Evolutionary conservation across 2,888 invertebrate species (phyloP).

Genomic region (Resseliella maxima): DNA sequence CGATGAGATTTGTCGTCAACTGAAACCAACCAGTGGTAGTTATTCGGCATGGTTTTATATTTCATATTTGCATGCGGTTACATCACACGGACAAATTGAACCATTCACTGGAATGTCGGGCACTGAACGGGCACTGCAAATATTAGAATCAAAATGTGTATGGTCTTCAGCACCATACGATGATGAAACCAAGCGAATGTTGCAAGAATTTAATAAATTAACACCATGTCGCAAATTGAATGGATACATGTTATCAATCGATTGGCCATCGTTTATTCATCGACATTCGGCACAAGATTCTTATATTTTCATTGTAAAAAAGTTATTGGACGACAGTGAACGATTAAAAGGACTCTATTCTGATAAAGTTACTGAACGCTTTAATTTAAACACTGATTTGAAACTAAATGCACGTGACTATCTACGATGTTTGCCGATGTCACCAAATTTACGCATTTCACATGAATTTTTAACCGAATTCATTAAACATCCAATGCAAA

Average conservation of each 20-base stretch:
- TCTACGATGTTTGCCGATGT: not conserved
- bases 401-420: not conserved
- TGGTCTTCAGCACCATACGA: conserved; percentile 55
- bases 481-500: not conserved
- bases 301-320: not conserved
- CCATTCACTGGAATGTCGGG: conserved; percentile 46
- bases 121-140: conserved; percentile 52
- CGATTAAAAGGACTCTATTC: not conserved
- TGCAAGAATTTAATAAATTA: not conserved
- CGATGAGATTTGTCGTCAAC: conserved; percentile 7
- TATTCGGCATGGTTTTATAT: conserved; percentile 52
- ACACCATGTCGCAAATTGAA: not conserved
- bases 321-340: conserved; percentile 4
- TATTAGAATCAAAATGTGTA: not conserved
- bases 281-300: not conserved
- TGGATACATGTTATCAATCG: not conserved
- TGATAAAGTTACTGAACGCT: not conserved
- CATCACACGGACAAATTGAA: conserved; percentile 16
- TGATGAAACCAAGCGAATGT: not conserved
- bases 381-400: not conserved
- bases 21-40: conserved; percentile 18
- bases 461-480: not conserved
- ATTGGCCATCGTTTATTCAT: not conserved
- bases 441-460: conserved; percentile 27
- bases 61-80: conserved; percentile 46